phyloP scores from a whole-genome alignment of 2,797 vertebrate genomes.

The Crocidura indochinensis region DNA sequence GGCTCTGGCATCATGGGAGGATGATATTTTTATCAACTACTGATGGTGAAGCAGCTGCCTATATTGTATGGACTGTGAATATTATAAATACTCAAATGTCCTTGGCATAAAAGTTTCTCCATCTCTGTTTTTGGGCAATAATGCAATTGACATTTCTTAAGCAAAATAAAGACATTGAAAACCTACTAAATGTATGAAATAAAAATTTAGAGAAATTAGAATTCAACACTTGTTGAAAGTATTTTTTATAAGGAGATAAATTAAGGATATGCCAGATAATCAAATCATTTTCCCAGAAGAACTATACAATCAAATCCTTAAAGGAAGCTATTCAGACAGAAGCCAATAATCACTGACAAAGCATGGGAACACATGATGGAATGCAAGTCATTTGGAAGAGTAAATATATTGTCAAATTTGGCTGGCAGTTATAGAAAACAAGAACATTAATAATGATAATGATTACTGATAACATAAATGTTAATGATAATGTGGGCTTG shows the following conservation, averaged over 20 bases:
- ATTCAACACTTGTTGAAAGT: not conserved
- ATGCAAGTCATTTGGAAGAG: not conserved
- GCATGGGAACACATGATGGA: not conserved
- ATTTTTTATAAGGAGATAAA: not conserved
- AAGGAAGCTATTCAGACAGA: not conserved
- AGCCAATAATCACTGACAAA: slow-evolving; percentile 24
- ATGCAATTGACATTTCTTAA: not conserved
- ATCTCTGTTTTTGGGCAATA: not conserved
- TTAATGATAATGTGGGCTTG: not conserved
- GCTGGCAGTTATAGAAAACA: not conserved
- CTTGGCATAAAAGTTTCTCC: too few relatives aligned
- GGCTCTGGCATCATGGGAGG: too few relatives aligned
- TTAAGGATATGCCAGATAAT: not conserved
- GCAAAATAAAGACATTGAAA: not conserved
- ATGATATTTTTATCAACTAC: too few relatives aligned
- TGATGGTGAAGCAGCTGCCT: too few relatives aligned
- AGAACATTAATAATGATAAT: not conserved
- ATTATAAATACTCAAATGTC: too few relatives aligned
- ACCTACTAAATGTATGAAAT: not conserved
- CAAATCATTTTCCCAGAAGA: not conserved
- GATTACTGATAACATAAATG: not conserved
- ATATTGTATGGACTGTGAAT: too few relatives aligned
- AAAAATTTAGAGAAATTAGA: not conserved
- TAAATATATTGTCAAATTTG: not conserved
- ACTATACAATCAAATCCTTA: not conserved